Evolutionary conservation across 2,888 invertebrate genomes (phyloP).

Genomic region (Thereva unica): DNA sequence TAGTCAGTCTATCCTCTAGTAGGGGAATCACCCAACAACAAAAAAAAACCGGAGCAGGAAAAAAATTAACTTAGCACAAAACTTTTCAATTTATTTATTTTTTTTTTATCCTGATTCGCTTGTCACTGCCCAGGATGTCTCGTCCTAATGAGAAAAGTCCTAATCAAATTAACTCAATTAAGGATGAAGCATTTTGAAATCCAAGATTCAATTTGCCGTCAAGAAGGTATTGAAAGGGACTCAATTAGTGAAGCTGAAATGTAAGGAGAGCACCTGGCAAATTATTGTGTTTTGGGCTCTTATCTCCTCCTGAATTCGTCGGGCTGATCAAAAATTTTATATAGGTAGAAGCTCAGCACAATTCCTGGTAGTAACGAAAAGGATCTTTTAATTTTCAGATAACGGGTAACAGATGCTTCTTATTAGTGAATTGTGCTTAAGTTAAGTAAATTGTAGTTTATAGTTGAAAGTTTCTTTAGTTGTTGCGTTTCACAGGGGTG

Average conservation of each 20-base stretch:
- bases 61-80: slow-evolving; percentile 26
- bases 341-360: too few species aligned
- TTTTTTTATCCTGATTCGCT: not conserved
- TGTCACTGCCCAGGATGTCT: slow-evolving; percentile 17
- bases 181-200: slow-evolving; percentile 39
- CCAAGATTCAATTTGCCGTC: slow-evolving; percentile 38
- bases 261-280: slow-evolving; percentile 30
- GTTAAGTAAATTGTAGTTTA: too few species aligned
- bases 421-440: too few species aligned
- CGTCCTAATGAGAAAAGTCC: slow-evolving; percentile 40
- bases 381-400: too few species aligned
- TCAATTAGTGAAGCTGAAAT: slow-evolving; percentile 36
- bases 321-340: too few species aligned
- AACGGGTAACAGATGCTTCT: too few species aligned
- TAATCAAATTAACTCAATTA: slow-evolving; percentile 42
- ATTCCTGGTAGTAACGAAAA: too few species aligned
- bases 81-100: slow-evolving; percentile 35
- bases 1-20: too few species aligned
- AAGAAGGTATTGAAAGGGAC: slow-evolving; percentile 39
- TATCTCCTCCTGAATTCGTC: too few species aligned
- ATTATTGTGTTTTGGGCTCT: slow-evolving; percentile 5
- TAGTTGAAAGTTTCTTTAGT: too few species aligned
- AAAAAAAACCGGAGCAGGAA: not conserved
- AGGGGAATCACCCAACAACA: not conserved
- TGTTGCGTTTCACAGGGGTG: too few species aligned